Base-by-base conservation (phyloP, 2,888 invertebrate species). In the Netelia fuscicornis region DNA sequence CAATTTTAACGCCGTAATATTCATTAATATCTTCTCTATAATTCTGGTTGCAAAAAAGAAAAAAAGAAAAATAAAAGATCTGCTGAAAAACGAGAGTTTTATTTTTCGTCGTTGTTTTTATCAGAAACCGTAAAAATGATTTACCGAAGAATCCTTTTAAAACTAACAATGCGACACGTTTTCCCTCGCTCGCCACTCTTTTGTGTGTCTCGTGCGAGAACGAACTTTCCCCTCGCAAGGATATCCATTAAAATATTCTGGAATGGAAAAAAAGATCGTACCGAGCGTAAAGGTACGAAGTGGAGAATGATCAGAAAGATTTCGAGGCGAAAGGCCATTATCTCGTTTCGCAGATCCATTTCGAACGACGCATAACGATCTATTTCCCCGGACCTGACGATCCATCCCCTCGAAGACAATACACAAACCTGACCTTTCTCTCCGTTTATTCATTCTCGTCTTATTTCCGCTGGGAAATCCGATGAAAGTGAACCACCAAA, bases 351-450 rank as follows among this genome's bases (percentile, higher is more conserved):
- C 44, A 58, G 68, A 81, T 78, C 74, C 72, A 72, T 78, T 78
- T 71, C 52, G n/a, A 60, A 30, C 30, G 67, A 71, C 68, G 64
- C 71, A 54, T 68, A 68, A 65, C 80, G 80, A 84, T 84, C 71
- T 56, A 74, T 58, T 72, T 44, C 60, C 78, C 23, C 70, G 54
- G 42, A 62, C 78, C 62, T 44, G 62, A 78, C 62, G 52, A 78
- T 79, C 71, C 62, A 25, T 70, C 58, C 54, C 76, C 62, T 52
- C 58, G 20, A 56, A 76, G 56, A 76, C 76, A 70, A 78, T 68
- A 67, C 64, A 78, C 67, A 65, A 56, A 44, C 37, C 25, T 78
- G 78, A 81, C 81, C 81, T 81, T 81, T 85, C 84, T 84, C 84
- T 74, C 30, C 30, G 8, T 62, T 23, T 56, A 23, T 64, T 64